phyloP scores from a whole-genome alignment of 2,113 vertebrate species.

The Emydocephalus ijimae region DNA sequence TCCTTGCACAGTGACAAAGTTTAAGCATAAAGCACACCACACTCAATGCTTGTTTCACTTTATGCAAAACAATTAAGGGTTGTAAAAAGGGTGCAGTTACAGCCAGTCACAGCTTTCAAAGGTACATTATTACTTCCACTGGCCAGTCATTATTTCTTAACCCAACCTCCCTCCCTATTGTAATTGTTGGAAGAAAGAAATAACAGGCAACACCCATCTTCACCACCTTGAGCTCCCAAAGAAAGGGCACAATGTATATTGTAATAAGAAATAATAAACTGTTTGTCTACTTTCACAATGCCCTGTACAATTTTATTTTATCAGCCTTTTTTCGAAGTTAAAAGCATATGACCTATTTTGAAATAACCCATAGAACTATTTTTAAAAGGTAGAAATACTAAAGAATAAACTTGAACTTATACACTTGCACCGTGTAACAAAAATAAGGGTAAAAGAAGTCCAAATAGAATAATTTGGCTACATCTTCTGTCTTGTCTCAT shows the following conservation, averaged over 20 bases:
- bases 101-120: neutral
- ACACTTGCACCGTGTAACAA: neutral
- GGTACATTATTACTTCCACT: neutral
- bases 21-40: neutral
- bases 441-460: neutral
- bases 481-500: neutral
- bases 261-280: neutral
- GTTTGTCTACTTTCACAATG: neutral
- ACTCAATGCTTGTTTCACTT: neutral
- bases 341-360: neutral
- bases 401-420: neutral
- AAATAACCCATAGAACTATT: neutral
- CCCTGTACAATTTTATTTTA: neutral
- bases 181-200: neutral
- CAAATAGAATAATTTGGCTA: slow-evolving; percentile 5
- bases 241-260: neutral
- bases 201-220: neutral
- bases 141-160: neutral
- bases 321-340: neutral
- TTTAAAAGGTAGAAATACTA: neutral
- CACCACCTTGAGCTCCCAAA: neutral
- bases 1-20: neutral
- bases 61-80: neutral
- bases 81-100: neutral
- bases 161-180: neutral